phyloP scores from a whole-genome alignment of 2,797 vertebrate genomes.

The Anguilla anguilla region DNA sequence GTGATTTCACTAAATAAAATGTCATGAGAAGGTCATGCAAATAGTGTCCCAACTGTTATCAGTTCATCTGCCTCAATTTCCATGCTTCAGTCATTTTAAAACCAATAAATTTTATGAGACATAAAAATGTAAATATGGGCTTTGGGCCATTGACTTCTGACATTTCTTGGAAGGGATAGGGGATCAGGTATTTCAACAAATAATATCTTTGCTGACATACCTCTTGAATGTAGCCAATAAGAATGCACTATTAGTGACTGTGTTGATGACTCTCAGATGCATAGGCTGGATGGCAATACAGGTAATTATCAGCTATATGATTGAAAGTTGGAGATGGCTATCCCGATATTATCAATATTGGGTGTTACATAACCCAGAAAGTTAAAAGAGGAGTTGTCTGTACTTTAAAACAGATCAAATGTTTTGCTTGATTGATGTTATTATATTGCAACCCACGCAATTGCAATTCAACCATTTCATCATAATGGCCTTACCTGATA shows the following conservation, averaged over 20 bases:
- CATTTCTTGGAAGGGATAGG: background rate
- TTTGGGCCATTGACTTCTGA: background rate
- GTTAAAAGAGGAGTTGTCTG: background rate
- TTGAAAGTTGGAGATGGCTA: background rate
- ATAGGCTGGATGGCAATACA: background rate
- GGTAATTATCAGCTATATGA: background rate
- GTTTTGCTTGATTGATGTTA: no score
- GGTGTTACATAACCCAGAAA: background rate
- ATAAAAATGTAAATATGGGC: background rate
- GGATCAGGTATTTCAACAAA: constrained; percentile 3
- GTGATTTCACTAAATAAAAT: background rate
- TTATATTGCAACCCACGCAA: no score
- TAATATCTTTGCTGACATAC: background rate
- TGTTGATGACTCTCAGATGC: background rate
- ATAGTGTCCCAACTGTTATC: background rate
- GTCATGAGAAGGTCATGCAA: background rate
- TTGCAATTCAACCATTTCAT: no score
- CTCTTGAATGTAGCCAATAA: background rate
- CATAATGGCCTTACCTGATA: no score
- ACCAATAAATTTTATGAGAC: background rate
- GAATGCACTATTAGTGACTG: background rate
- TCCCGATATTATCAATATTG: background rate
- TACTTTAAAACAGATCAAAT: background rate
- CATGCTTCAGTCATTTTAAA: background rate
- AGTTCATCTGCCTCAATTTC: background rate